These are phyloP conservation scores for Marmota flaviventris DNA, from an alignment of 2,113 vertebrate genomes.

Conservation along the genomic window DNA sequence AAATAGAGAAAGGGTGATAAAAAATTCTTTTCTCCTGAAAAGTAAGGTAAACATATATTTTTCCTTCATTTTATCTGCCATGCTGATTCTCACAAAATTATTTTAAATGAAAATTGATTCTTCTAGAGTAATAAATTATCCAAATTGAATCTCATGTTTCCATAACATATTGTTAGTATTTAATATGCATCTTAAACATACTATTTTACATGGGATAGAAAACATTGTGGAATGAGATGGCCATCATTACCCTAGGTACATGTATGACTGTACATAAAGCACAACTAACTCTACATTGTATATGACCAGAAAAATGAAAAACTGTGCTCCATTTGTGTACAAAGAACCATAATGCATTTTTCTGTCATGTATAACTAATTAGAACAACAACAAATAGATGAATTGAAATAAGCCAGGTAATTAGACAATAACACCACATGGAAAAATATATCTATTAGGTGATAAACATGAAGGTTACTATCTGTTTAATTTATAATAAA, in stretches of 20 bases:
- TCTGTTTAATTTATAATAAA: background rate
- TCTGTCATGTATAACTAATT: too few relatives aligned
- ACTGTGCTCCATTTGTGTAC: too few relatives aligned
- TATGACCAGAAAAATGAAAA: too few relatives aligned
- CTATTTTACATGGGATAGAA: background rate
- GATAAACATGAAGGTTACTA: background rate
- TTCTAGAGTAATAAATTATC: background rate
- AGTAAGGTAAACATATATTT: background rate
- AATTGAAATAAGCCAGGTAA: background rate
- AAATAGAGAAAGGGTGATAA: background rate
- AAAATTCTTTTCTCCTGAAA: slow-evolving; percentile 39
- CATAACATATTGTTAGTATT: background rate
- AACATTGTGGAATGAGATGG: too few relatives aligned
- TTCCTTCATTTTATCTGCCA: background rate
- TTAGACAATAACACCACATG: background rate
- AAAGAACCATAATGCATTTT: too few relatives aligned
- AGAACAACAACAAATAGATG: background rate
- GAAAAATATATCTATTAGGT: background rate
- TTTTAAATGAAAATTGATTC: background rate
- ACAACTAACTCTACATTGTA: too few relatives aligned
- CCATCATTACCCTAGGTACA: too few relatives aligned
- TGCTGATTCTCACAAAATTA: background rate
- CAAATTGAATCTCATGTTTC: background rate
- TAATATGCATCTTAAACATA: background rate
- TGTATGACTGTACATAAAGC: too few relatives aligned